A percentile compares a stretch with the other conserved stretches of the same genome.
Evolutionary conservation across 2,113 vertebrate genomes (phyloP).

Genomic region (Coreoperca whiteheadi): DNA sequence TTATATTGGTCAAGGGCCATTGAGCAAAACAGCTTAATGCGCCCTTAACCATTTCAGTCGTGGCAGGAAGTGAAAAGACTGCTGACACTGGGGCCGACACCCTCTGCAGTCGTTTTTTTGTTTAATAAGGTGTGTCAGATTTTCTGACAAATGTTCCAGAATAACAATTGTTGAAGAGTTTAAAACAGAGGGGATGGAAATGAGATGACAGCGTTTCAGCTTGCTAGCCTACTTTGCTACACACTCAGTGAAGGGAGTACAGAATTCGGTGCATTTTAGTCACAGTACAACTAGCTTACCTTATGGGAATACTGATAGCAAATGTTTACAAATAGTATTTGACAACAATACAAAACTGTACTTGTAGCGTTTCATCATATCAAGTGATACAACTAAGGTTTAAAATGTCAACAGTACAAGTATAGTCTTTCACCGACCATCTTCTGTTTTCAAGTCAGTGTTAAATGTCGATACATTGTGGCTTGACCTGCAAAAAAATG

Average conservation of each 20-base stretch:
- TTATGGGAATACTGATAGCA: too few relatives aligned
- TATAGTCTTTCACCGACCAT: not conserved
- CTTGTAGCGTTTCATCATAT: not conserved
- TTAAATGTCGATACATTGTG: not conserved
- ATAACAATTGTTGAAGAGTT: not conserved
- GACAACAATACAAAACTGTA: not conserved
- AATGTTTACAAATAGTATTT: not conserved
- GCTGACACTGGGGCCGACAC: constrained; percentile 61
- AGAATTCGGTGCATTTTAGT: not conserved
- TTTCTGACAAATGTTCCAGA: constrained; percentile 15
- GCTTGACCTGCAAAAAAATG: constrained; percentile 16
- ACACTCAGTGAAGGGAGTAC: not conserved
- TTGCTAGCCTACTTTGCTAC: not conserved
- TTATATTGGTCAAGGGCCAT: constrained; percentile 85
- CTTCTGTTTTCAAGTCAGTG: constrained; percentile 4
- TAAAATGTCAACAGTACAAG: not conserved
- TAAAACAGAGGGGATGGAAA: not conserved
- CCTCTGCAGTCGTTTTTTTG: constrained; percentile 55
- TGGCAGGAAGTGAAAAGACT: constrained; percentile 71
- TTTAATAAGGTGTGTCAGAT: constrained; percentile 41
- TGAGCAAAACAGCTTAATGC: constrained; percentile 84
- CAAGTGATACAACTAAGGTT: not conserved
- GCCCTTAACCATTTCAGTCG: constrained; percentile 78
- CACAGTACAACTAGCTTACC: not conserved
- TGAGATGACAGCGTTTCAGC: not conserved